phyloP scores from a whole-genome alignment of 2,797 vertebrate genomes.

The Spinibarbus caldwelli region DNA sequence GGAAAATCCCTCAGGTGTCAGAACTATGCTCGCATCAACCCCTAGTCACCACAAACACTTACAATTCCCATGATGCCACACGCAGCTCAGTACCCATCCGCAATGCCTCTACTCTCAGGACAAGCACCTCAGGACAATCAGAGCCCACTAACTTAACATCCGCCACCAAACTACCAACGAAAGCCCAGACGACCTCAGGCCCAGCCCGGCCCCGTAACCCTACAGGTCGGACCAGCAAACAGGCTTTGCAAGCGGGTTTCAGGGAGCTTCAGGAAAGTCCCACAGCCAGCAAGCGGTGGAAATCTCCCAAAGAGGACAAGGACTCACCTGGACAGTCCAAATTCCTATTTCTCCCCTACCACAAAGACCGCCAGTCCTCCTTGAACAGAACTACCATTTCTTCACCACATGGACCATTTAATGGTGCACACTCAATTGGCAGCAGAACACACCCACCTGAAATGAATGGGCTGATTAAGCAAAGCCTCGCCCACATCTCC shows the following conservation, averaged over 20 bases:
- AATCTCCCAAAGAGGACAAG: slow-evolving; percentile 57
- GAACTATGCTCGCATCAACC: slow-evolving; percentile 72
- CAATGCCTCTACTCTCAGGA: slow-evolving; percentile 61
- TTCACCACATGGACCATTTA: slow-evolving; percentile 69
- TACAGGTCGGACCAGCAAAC: slow-evolving; percentile 71
- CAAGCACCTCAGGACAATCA: slow-evolving; percentile 76
- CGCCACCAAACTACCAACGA: slow-evolving; percentile 47
- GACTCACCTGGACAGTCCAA: slow-evolving; percentile 69
- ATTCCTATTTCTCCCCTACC: slow-evolving; percentile 57
- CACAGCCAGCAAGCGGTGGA: slow-evolving; percentile 71
- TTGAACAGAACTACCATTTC: slow-evolving; percentile 59
- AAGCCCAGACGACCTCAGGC: slow-evolving; percentile 66
- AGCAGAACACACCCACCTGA: slow-evolving; percentile 69
- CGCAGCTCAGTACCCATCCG: slow-evolving; percentile 61
- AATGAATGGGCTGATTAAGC: slow-evolving; percentile 54
- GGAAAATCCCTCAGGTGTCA: slow-evolving; percentile 85
- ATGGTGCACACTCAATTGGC: slow-evolving; percentile 66
- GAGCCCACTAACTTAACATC: slow-evolving; percentile 70
- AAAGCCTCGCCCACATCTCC: slow-evolving; percentile 60
- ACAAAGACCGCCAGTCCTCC: slow-evolving; percentile 51
- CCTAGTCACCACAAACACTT: slow-evolving; percentile 48
- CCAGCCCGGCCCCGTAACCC: slow-evolving; percentile 68
- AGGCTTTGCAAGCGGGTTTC: slow-evolving; percentile 57
- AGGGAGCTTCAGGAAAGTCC: slow-evolving; percentile 56
- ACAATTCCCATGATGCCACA: slow-evolving; percentile 59